phyloP scores from a whole-genome alignment of 2,797 vertebrate species.

The Crocodylus rhombifer region DNA sequence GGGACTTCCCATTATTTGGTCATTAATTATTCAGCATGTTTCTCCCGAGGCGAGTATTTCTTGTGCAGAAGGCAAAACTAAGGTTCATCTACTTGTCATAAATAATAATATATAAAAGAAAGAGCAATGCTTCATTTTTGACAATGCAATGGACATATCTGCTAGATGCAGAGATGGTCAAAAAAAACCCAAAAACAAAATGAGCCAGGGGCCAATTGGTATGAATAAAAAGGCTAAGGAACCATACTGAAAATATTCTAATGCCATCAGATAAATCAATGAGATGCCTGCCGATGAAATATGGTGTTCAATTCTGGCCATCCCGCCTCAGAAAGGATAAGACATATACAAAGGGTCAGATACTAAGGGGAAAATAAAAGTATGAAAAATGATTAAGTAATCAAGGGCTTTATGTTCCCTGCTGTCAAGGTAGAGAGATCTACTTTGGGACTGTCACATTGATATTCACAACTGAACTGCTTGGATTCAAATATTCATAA shows the following conservation, averaged over 20 bases:
- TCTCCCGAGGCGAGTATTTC: conserved; percentile 54
- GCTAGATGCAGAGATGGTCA: neutral
- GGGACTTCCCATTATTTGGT: conserved; percentile 37
- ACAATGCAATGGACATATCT: conserved; percentile 10
- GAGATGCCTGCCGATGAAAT: too few species aligned
- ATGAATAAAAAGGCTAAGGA: neutral
- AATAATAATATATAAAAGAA: conserved; percentile 66
- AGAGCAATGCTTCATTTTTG: conserved; percentile 56
- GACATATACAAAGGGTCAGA: too few species aligned
- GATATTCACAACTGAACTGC: too few species aligned
- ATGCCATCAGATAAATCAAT: neutral
- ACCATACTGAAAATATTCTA: neutral
- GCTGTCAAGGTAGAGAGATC: neutral
- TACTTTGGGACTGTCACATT: neutral
- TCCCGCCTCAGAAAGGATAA: neutral
- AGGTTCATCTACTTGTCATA: conserved; percentile 65
- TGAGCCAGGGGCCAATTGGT: neutral
- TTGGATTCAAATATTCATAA: neutral
- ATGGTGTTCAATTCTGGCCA: neutral
- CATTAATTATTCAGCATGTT: conserved; percentile 39
- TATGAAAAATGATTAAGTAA: neutral
- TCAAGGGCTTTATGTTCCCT: neutral
- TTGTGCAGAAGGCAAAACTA: conserved; percentile 61
- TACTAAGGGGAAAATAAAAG: neutral
- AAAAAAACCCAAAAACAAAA: fast-evolving